phyloP scores from a whole-genome alignment of 2,113 vertebrate genomes.

The Galemys pyrenaicus region DNA sequence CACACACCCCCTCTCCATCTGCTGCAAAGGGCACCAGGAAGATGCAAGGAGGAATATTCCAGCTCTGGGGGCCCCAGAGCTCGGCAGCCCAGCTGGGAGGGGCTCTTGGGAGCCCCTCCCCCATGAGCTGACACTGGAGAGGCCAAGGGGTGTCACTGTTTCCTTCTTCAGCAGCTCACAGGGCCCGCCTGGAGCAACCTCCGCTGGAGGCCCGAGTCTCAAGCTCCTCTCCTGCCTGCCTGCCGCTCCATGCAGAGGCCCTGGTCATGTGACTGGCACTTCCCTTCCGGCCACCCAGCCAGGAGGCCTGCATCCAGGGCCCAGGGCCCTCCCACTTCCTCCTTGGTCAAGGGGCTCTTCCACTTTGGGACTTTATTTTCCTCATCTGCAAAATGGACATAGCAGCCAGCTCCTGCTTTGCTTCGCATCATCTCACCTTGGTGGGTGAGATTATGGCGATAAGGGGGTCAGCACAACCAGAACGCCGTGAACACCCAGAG shows the following conservation, averaged over 20 bases:
- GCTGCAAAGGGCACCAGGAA: conserved; percentile 55
- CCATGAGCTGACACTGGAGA: not conserved
- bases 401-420: not conserved
- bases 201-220: no score
- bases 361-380: conserved; percentile 6
- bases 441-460: not conserved
- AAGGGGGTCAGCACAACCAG: not conserved
- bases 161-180: not conserved
- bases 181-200: no score
- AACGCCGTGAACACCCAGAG: not conserved
- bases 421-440: no score
- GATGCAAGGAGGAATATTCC: conserved; percentile 19
- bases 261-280: not conserved
- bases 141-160: not conserved
- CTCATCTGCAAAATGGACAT: conserved; percentile 46
- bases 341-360: not conserved
- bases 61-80: conserved; percentile 64
- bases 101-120: not conserved
- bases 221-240: not conserved
- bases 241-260: not conserved
- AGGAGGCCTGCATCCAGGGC: not conserved
- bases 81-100: conserved; percentile 58
- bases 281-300: not conserved
- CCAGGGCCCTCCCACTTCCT: not conserved
- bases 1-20: conserved; percentile 86